Evolutionary conservation across 2,888 invertebrate species (phyloP).

Genomic region (Zhengitettix transpicula): DNA sequence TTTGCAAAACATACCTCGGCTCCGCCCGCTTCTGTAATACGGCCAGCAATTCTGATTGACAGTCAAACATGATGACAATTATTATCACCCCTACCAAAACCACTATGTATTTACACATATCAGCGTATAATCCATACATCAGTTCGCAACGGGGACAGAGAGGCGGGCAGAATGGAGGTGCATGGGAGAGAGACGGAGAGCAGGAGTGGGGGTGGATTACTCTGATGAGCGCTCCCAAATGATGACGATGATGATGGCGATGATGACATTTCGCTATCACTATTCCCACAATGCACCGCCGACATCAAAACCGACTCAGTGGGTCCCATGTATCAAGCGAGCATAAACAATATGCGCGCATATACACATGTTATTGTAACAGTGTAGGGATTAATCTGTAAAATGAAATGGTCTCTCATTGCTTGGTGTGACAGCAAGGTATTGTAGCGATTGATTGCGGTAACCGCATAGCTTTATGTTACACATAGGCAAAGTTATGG

Average conservation of each 20-base stretch:
- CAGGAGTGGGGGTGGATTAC: conserved; percentile 4
- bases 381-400: conserved; percentile 12
- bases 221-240: conserved; percentile 11
- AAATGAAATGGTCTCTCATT: conserved; percentile 13
- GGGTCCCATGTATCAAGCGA: conserved; percentile 7
- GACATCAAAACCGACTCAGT: conserved; percentile 10
- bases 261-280: conserved; percentile 14
- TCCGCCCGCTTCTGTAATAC: conserved; percentile 1
- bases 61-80: conserved; percentile 13
- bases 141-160: conserved; percentile 3
- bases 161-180: not conserved
- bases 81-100: conserved; percentile 9
- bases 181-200: not conserved
- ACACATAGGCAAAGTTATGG: not conserved
- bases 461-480: conserved; percentile 8
- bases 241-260: conserved; percentile 11
- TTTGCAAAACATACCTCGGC: conserved; percentile 1
- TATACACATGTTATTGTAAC: conserved; percentile 9
- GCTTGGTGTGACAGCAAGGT: conserved; percentile 9
- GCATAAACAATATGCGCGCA: conserved; percentile 8
- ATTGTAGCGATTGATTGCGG: conserved; percentile 10
- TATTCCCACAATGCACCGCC: conserved; percentile 12
- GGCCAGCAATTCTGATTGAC: conserved; percentile 11
- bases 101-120: conserved; percentile 11
- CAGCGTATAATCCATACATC: conserved; percentile 12